Percentiles rank a stretch among this genome's conserved stretches.
Conservation (phyloP, 2,797 vertebrate genomes). For the Austrolebias charrua region DNA sequence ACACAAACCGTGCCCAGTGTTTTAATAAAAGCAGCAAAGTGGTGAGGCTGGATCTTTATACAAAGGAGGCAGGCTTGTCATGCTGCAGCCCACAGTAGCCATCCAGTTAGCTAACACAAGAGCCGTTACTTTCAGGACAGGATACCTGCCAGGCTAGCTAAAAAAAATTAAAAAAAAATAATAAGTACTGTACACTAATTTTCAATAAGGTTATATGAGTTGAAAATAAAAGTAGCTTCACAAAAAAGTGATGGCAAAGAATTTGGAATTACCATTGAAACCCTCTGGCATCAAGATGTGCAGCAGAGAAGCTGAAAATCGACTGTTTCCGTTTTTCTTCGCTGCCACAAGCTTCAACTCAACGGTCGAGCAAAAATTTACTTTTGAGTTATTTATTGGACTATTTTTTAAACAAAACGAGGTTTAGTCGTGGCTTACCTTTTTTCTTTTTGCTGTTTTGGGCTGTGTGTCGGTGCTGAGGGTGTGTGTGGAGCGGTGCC, state of each 20-base stretch:
- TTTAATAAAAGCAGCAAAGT: slow-evolving; percentile 32
- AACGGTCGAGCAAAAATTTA: slow-evolving; percentile 4
- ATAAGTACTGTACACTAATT: background rate
- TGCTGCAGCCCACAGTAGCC: slow-evolving; percentile 58
- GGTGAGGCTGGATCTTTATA: slow-evolving; percentile 31
- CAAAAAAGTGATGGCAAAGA: background rate
- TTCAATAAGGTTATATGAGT: background rate
- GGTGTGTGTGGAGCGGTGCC: slow-evolving; percentile 55
- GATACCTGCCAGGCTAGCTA: background rate
- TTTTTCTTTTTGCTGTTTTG: slow-evolving; percentile 10
- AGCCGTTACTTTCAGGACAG: slow-evolving; percentile 15
- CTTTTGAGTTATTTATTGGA: background rate
- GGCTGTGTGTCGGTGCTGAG: slow-evolving; percentile 29
- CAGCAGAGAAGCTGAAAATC: slow-evolving; percentile 30
- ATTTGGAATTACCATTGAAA: slow-evolving; percentile 9
- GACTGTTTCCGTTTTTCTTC: slow-evolving; percentile 9
- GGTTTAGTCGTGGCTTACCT: slow-evolving; percentile 50
- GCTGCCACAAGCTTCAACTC: slow-evolving; percentile 34
- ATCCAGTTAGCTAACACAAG: slow-evolving; percentile 48
- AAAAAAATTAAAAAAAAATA: no score
- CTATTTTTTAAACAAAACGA: slow-evolving; percentile 9
- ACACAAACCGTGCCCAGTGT: slow-evolving; percentile 2
- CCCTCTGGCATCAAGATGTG: slow-evolving; percentile 32
- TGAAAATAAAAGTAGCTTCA: background rate
- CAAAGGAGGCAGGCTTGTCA: slow-evolving; percentile 60